These are phyloP conservation scores for Elachura formosa DNA, from an alignment of 2,113 vertebrate species.

Conservation along the genomic window DNA sequence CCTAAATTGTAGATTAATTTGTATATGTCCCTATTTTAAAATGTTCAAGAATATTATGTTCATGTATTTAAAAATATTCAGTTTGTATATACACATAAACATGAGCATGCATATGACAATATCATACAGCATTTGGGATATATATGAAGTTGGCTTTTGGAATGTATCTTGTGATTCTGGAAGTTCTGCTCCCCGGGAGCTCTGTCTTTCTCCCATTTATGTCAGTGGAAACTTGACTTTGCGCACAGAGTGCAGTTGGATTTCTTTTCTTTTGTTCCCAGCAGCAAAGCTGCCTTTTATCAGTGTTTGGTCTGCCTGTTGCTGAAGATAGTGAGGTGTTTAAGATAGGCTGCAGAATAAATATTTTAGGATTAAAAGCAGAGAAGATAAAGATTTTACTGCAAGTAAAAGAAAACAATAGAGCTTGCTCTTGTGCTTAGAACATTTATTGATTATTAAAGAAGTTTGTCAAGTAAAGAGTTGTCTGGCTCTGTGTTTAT, in stretches of 20 bases:
- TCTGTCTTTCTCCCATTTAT: background rate
- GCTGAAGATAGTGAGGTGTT: background rate
- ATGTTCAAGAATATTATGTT: background rate
- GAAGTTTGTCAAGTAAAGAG: background rate
- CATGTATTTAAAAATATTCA: background rate
- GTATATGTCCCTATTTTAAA: background rate
- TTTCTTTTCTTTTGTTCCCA: background rate
- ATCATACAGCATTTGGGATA: background rate
- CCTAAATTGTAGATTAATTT: background rate
- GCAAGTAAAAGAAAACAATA: background rate
- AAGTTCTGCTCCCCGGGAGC: background rate
- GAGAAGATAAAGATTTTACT: background rate
- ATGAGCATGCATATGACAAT: accelerated
- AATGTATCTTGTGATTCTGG: background rate
- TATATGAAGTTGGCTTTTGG: background rate
- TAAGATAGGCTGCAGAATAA: background rate
- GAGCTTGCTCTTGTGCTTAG: background rate
- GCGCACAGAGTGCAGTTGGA: background rate
- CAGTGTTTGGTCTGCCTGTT: background rate
- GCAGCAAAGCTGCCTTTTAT: background rate
- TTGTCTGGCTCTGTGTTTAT: background rate
- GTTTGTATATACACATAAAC: background rate
- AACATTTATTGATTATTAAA: background rate
- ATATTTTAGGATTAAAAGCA: background rate
- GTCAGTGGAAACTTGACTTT: background rate